Conservation (phyloP, 1,140 invertebrate species). For the Maniola jurtina region DNA sequence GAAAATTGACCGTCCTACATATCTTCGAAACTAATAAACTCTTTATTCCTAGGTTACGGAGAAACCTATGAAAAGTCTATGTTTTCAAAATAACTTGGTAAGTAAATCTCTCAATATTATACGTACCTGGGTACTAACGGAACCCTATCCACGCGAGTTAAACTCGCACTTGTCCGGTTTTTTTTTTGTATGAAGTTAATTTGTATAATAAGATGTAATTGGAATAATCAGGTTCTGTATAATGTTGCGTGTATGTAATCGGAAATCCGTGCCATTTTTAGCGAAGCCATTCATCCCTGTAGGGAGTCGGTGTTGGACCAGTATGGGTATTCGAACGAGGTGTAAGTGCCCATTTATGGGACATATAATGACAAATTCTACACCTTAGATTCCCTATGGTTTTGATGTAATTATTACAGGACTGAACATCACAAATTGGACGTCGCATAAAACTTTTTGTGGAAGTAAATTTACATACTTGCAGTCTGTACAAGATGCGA, state of each 20-base stretch:
- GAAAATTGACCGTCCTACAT: too few relatives aligned
- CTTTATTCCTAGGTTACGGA: too few relatives aligned
- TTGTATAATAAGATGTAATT: slow-evolving; percentile 34
- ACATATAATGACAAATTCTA: slow-evolving; percentile 41
- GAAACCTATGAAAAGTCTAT: too few relatives aligned
- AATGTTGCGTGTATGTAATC: slow-evolving; percentile 23
- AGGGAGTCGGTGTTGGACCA: slow-evolving; percentile 28
- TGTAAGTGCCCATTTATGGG: slow-evolving; percentile 34
- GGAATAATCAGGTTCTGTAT: slow-evolving; percentile 25
- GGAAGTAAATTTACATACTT: background rate
- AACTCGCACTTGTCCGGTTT: background rate
- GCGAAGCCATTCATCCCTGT: slow-evolving; percentile 31
- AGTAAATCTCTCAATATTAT: too few relatives aligned
- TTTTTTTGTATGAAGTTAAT: slow-evolving; percentile 31
- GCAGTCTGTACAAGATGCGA: background rate
- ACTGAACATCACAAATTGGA: slow-evolving; percentile 2
- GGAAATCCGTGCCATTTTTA: slow-evolving; percentile 29
- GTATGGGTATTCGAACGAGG: slow-evolving; percentile 35
- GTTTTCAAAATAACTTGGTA: too few relatives aligned
- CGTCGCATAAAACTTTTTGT: background rate
- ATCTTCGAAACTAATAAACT: too few relatives aligned
- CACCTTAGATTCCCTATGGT: slow-evolving; percentile 24
- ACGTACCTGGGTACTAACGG: too few relatives aligned
- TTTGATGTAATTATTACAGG: slow-evolving; percentile 41
- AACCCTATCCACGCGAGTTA: slow-evolving; percentile 8